These are phyloP conservation scores for Sinotaia quadrata DNA, from an alignment of 2,888 invertebrate genomes.

Conservation along the genomic window DNA sequence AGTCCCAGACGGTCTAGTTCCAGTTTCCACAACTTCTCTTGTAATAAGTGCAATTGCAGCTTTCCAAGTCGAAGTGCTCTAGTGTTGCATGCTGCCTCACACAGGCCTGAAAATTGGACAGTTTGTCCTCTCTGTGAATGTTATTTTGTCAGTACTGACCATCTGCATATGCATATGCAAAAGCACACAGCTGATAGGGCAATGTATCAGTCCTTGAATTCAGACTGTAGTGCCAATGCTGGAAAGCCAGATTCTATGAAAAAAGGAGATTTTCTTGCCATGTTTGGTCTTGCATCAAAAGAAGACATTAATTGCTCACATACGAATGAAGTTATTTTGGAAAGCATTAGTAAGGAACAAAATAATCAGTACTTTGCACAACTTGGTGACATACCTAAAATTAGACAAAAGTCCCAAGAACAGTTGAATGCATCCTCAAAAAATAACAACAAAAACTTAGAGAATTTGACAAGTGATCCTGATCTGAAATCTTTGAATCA, in stretches of 20 bases:
- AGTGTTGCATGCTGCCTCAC: conserved; percentile 64
- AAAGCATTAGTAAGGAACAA: conserved; percentile 33
- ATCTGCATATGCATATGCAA: conserved; percentile 63
- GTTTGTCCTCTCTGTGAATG: conserved; percentile 74
- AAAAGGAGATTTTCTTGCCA: conserved; percentile 86
- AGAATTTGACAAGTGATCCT: background rate
- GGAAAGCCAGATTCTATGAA: conserved; percentile 40
- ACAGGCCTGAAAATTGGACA: conserved; percentile 58
- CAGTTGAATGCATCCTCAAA: too few relatives aligned
- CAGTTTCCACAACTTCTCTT: conserved; percentile 67
- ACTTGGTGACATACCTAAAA: conserved; percentile 43
- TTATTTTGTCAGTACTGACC: conserved; percentile 76
- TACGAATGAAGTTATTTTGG: background rate
- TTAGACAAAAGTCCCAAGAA: background rate
- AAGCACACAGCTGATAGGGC: conserved; percentile 60
- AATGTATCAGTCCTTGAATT: conserved; percentile 71
- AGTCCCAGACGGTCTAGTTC: conserved; percentile 70
- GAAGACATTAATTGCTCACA: conserved; percentile 17
- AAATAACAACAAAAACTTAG: background rate
- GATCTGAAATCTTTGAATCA: background rate
- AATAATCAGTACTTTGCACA: conserved; percentile 60
- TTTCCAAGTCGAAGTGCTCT: conserved; percentile 71
- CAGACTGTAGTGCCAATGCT: conserved; percentile 55
- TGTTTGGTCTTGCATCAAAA: conserved; percentile 79
- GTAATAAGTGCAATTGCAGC: conserved; percentile 66